phyloP scores from a whole-genome alignment of 2,113 vertebrate genomes.

The Theristicus caerulescens region DNA sequence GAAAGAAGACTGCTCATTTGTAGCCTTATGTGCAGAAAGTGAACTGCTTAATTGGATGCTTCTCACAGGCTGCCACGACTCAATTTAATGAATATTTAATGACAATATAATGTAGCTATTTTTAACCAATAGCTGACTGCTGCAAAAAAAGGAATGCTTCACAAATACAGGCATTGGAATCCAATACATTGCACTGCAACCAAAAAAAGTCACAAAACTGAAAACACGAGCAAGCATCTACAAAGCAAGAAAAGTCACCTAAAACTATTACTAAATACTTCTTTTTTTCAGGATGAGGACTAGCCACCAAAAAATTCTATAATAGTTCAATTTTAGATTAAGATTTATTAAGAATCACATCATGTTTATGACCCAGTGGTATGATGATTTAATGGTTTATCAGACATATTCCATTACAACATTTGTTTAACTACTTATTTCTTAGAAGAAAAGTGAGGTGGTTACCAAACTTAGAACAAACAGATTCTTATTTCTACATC shows the following conservation, averaged over 20 bases:
- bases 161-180: background rate
- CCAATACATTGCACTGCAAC: background rate
- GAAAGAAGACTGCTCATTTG: constrained; percentile 5
- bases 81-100: constrained; percentile 52
- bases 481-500: background rate
- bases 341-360: background rate
- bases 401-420: background rate
- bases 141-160: background rate
- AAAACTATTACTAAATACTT: background rate
- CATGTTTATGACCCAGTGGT: background rate
- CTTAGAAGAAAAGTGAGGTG: background rate
- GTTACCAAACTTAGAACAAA: background rate
- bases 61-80: constrained; percentile 9
- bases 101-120: background rate
- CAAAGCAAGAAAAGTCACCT: background rate
- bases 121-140: constrained; percentile 18
- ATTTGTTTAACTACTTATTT: background rate
- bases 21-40: constrained; percentile 14
- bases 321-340: background rate
- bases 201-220: background rate
- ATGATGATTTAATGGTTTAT: background rate
- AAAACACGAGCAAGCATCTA: background rate
- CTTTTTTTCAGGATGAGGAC: background rate
- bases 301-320: background rate
- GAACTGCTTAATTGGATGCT: constrained; percentile 24